Percentiles rank a stretch among this genome's conserved stretches.
These are phyloP conservation scores for Drosophila bocqueti DNA, from an alignment of 1,140 invertebrate genomes.

Conservation along the genomic window DNA sequence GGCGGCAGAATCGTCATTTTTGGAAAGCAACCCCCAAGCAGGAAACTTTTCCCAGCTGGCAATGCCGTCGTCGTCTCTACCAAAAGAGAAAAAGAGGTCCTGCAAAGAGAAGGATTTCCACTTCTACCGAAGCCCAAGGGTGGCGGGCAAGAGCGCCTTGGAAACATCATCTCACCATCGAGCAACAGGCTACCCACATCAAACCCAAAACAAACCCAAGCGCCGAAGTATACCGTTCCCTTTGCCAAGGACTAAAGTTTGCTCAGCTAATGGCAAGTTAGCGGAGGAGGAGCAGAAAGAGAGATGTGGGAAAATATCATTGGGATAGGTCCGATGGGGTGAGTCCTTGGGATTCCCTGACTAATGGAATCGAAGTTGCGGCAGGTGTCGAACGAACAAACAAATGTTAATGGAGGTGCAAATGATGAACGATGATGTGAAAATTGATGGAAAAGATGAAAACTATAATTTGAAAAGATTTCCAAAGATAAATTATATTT, in stretches of 20 bases:
- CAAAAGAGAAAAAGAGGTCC: constrained; percentile 1
- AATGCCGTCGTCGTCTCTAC: constrained; percentile 37
- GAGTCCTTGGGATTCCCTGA: constrained; percentile 21
- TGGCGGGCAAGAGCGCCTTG: constrained; percentile 9
- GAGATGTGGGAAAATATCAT: constrained; percentile 3
- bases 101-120: constrained; percentile 4
- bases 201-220: constrained; percentile 72
- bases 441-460: background rate
- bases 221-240: constrained; percentile 13
- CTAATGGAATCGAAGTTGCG: constrained; percentile 30
- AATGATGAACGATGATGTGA: constrained; percentile 1
- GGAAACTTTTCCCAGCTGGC: constrained; percentile 54
- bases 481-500: background rate
- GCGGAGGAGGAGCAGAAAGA: background rate
- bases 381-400: constrained; percentile 29
- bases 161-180: constrained; percentile 26
- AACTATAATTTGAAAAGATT: background rate
- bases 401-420: constrained; percentile 13
- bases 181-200: constrained; percentile 69
- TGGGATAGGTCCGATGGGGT: constrained; percentile 42
- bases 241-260: constrained; percentile 48
- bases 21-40: constrained; percentile 45
- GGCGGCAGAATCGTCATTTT: constrained; percentile 21
- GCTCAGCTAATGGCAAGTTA: constrained; percentile 41
- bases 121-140: background rate